Base-by-base conservation (phyloP, 2,888 invertebrate genomes). In the Phrixothrix hirtus region DNA sequence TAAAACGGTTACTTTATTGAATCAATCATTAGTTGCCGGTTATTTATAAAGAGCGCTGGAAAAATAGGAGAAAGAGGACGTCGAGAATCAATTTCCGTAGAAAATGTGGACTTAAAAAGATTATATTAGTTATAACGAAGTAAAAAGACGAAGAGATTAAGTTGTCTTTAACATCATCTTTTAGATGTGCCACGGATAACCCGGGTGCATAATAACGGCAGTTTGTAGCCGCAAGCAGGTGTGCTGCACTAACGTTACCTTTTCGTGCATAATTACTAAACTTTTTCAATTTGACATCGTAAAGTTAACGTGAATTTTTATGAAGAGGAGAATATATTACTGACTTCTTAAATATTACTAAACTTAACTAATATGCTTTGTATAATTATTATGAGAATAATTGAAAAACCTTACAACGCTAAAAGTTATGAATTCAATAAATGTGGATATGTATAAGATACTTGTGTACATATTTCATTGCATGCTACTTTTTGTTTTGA, bases 201-300 rank as follows among this genome's bases (percentile, higher is more conserved):
- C 15, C 42, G 47, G 47, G 36, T 49, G 54, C 54, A 48, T 54
- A 49, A 54, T 54, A 54, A 54, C 35, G 16, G 30, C 31, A 55
- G 50, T 55, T 55, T 55, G 45, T 31, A 42, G 39, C 35, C 17
- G 41, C 41, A 42, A 55, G 50, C 55, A 55, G 55, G 55, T 55
- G 55, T 39, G 55, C 44, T 41, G 50, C 55, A 55, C 55, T 55
- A 42, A 46, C 41, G 50, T 50, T 55, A 55, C 55, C 49, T 55
- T 49, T 51, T 55, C 57, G 52, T 50, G 56, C 63, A 58, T 67
- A 66, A 67, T 65, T 67, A 65, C 63, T 57, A 67, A 68, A 65
- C 57, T 67, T 68, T 66, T 68, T 67, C 65, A 66, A 66, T 67
- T 66, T 66, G 65, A 65, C 63, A 62, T 61, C 57, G 50, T 53